These are phyloP conservation scores for Drosophila carrolli DNA, from an alignment of 1,140 invertebrate genomes.

Conservation along the genomic window DNA sequence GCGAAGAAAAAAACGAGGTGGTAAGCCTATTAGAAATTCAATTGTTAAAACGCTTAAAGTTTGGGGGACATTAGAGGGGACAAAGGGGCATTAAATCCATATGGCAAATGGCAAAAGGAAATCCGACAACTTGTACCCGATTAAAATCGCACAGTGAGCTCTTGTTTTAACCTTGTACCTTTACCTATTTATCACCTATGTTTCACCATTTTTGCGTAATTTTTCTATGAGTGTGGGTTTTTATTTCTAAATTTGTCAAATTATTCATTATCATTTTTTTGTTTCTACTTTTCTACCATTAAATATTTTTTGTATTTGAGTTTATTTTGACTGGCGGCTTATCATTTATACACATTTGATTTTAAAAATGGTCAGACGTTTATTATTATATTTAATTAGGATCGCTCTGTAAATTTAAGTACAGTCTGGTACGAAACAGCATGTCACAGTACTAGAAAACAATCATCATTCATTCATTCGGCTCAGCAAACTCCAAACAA, in stretches of 20 bases:
- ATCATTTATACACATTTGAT: too few relatives aligned
- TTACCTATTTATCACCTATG: not conserved
- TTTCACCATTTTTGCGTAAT: not conserved
- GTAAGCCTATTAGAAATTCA: slow-evolving; percentile 79
- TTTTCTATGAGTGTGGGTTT: not conserved
- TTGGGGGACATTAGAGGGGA: not conserved
- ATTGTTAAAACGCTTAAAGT: slow-evolving; percentile 54
- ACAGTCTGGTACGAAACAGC: slow-evolving; percentile 18
- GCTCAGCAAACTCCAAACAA: slow-evolving; percentile 17
- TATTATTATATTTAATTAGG: slow-evolving; percentile 12
- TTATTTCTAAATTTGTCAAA: too few relatives aligned
- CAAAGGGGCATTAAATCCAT: not conserved
- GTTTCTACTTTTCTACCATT: not conserved
- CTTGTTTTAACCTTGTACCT: not conserved
- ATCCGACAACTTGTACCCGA: slow-evolving; percentile 47
- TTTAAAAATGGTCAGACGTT: too few relatives aligned
- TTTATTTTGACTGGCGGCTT: not conserved
- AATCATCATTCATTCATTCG: slow-evolving; percentile 22
- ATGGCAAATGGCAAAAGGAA: slow-evolving; percentile 55
- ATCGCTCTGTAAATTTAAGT: slow-evolving; percentile 28
- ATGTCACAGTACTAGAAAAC: not conserved
- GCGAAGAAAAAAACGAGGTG: slow-evolving; percentile 1
- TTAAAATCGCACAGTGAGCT: slow-evolving; percentile 53
- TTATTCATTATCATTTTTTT: not conserved
- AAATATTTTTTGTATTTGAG: not conserved